phyloP scores from a whole-genome alignment of 2,113 vertebrate genomes.

The Rhynchopsitta pachyrhyncha region DNA sequence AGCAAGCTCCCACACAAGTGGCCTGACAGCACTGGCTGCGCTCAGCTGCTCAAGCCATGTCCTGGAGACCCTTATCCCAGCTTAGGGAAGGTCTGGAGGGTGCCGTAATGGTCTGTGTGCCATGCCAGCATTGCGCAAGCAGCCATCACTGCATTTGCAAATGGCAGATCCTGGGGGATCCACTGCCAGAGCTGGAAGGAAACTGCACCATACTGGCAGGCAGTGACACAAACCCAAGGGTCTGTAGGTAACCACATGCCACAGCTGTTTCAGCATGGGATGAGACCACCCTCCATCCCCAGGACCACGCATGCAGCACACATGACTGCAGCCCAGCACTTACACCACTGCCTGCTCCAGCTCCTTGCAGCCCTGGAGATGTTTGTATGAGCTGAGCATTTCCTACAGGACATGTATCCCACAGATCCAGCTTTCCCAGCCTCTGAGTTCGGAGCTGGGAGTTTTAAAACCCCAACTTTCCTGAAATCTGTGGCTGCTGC shows the following conservation, averaged over 20 bases:
- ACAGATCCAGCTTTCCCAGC: neutral
- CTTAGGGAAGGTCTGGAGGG: neutral
- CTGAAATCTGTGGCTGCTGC: neutral
- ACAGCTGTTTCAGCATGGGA: neutral
- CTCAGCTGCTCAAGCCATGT: neutral
- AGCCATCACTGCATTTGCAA: neutral
- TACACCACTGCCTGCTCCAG: neutral
- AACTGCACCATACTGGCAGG: neutral
- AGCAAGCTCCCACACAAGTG: neutral
- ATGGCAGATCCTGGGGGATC: neutral
- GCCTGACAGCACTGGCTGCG: neutral
- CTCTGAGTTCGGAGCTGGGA: no score
- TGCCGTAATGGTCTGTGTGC: no score
- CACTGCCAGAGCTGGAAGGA: neutral
- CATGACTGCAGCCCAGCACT: neutral
- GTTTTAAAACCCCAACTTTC: neutral
- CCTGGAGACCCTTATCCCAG: neutral
- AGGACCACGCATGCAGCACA: neutral
- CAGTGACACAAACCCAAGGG: neutral
- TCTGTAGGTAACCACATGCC: accelerated
- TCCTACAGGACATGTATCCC: neutral
- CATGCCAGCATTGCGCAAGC: neutral
- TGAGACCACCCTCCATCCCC: neutral
- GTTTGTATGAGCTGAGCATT: neutral
- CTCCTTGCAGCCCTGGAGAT: neutral